Percentiles rank a stretch among this genome's conserved stretches.
Evolutionary conservation across 2,113 vertebrate genomes (phyloP).

Genomic region (Peromyscus polionotus): DNA sequence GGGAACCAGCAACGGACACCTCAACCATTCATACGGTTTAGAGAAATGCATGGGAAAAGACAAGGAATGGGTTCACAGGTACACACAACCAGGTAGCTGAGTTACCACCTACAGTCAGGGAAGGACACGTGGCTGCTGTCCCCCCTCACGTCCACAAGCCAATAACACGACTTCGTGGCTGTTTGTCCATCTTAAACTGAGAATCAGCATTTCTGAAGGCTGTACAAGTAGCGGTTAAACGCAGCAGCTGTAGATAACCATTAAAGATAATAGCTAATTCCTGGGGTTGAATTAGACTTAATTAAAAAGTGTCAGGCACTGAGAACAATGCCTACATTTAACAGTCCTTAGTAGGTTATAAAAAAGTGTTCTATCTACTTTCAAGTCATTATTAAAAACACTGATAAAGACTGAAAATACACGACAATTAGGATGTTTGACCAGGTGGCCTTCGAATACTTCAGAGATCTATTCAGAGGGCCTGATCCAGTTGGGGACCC

Average conservation of each 20-base stretch:
- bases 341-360: not conserved
- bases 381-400: not conserved
- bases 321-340: not conserved
- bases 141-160: accelerated
- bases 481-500: too few relatives aligned
- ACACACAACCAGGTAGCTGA: not conserved
- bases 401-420: not conserved
- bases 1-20: not conserved
- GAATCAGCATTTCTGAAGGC: not conserved
- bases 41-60: not conserved
- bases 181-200: not conserved
- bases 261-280: not conserved
- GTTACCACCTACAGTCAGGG: not conserved
- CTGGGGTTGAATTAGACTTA: not conserved
- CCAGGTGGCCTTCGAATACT: too few relatives aligned
- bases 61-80: not conserved
- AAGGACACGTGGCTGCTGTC: not conserved
- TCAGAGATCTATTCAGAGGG: too few relatives aligned
- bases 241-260: not conserved
- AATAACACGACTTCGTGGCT: not conserved
- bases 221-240: not conserved
- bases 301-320: not conserved
- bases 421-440: not conserved
- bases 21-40: not conserved
- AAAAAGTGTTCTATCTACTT: not conserved